These are phyloP conservation scores for Aix galericulata DNA, from an alignment of 2,113 vertebrate species.

Conservation along the genomic window DNA sequence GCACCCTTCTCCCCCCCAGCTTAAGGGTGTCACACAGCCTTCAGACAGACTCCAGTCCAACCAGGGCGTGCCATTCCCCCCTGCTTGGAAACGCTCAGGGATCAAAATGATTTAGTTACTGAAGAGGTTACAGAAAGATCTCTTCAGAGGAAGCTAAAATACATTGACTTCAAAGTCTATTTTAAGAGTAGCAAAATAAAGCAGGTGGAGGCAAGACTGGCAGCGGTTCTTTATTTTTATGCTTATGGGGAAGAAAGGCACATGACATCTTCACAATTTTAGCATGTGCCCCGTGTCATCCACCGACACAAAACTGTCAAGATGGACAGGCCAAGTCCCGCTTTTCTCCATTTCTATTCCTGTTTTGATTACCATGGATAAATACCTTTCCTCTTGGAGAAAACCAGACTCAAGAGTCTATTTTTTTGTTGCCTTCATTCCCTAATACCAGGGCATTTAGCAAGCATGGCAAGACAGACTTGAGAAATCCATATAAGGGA, in stretches of 20 bases:
- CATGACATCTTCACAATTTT: background rate
- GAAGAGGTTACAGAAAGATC: background rate
- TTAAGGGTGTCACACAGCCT: conserved; percentile 1
- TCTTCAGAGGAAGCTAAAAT: background rate
- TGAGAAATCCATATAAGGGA: background rate
- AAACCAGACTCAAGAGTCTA: background rate
- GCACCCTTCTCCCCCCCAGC: background rate
- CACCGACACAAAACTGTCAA: background rate
- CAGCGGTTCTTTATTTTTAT: background rate
- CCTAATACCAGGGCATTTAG: background rate
- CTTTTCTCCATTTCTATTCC: background rate
- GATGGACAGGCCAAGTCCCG: too few relatives aligned
- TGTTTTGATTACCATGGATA: background rate
- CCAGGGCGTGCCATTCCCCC: background rate
- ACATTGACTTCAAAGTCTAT: background rate
- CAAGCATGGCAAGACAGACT: background rate
- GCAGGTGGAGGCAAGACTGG: background rate
- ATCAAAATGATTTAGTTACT: conserved; percentile 18
- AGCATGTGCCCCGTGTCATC: background rate
- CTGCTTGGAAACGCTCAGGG: background rate
- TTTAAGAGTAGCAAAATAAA: conserved; percentile 31
- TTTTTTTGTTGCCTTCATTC: background rate
- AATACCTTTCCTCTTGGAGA: background rate
- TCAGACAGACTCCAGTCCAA: background rate
- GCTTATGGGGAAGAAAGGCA: background rate